phyloP scores from a whole-genome alignment of 1,140 invertebrate genomes.

The Drosophila aff. region DNA sequence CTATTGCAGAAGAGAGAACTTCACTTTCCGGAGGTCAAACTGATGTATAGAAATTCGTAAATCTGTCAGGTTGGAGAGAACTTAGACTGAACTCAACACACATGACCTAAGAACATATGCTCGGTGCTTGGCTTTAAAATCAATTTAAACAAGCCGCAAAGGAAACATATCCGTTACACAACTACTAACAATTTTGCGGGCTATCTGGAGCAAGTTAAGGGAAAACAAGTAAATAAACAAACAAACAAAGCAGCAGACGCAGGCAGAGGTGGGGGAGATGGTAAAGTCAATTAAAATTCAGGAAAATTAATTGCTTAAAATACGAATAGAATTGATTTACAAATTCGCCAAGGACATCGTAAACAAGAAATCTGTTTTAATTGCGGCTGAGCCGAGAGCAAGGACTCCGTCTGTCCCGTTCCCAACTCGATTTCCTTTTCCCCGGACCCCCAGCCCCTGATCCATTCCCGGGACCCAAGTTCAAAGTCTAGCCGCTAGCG shows the following conservation, averaged over 20 bases:
- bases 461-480: constrained; percentile 37
- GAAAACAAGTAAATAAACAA: constrained; percentile 42
- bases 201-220: constrained; percentile 7
- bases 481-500: constrained; percentile 72
- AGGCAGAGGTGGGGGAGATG: not conserved
- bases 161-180: constrained; percentile 34
- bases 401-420: constrained; percentile 1
- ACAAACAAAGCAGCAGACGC: constrained; percentile 19
- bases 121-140: constrained; percentile 29
- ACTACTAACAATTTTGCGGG: constrained; percentile 22
- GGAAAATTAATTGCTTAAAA: constrained; percentile 77
- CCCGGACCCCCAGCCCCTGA: constrained; percentile 22
- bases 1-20: too few species aligned
- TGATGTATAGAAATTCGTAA: not conserved
- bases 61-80: constrained; percentile 7
- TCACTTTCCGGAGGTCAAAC: not conserved
- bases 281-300: constrained; percentile 73
- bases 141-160: constrained; percentile 35
- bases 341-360: constrained; percentile 78
- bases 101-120: constrained; percentile 25
- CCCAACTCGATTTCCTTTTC: constrained; percentile 16
- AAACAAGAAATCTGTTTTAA: constrained; percentile 82
- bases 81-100: constrained; percentile 11
- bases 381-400: constrained; percentile 71
- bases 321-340: constrained; percentile 78